These are phyloP conservation scores for Calameuta idolon DNA, from an alignment of 2,888 invertebrate genomes.

Conservation along the genomic window DNA sequence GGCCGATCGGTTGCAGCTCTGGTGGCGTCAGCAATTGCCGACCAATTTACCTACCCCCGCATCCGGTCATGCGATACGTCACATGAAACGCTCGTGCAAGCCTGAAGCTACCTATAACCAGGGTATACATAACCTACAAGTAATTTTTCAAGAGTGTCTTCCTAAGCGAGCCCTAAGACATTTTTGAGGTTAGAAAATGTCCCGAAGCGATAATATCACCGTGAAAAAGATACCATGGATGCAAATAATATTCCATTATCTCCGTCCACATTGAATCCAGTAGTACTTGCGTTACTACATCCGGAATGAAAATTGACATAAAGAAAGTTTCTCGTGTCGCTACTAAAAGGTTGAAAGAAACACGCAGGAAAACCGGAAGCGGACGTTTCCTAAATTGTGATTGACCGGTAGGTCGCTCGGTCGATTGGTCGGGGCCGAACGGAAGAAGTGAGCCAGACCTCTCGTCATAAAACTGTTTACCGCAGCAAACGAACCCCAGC, in stretches of 20 bases:
- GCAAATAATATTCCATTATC: not conserved
- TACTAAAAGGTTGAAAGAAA: not conserved
- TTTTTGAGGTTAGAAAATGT: not conserved
- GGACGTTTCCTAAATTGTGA: constrained; percentile 28
- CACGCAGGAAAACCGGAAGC: constrained; percentile 16
- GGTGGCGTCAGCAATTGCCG: constrained; percentile 67
- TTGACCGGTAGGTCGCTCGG: constrained; percentile 19
- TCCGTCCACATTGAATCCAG: not conserved
- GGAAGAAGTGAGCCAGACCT: constrained; percentile 14
- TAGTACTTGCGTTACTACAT: not conserved
- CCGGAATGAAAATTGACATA: not conserved
- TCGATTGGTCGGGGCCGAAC: constrained; percentile 20
- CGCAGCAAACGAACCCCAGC: constrained; percentile 21
- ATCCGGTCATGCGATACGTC: constrained; percentile 66
- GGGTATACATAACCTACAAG: not conserved
- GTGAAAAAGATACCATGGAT: not conserved
- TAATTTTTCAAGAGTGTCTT: not conserved
- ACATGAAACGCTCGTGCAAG: constrained; percentile 56
- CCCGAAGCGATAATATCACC: not conserved
- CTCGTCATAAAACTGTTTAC: constrained; percentile 23
- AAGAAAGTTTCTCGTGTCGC: not conserved
- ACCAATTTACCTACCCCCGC: constrained; percentile 67
- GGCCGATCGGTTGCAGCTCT: constrained; percentile 62
- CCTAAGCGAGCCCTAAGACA: not conserved
- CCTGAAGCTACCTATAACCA: constrained; percentile 31